Evolutionary conservation across 2,888 invertebrate species (phyloP).

Genomic region (Scrobipalpa costella): DNA sequence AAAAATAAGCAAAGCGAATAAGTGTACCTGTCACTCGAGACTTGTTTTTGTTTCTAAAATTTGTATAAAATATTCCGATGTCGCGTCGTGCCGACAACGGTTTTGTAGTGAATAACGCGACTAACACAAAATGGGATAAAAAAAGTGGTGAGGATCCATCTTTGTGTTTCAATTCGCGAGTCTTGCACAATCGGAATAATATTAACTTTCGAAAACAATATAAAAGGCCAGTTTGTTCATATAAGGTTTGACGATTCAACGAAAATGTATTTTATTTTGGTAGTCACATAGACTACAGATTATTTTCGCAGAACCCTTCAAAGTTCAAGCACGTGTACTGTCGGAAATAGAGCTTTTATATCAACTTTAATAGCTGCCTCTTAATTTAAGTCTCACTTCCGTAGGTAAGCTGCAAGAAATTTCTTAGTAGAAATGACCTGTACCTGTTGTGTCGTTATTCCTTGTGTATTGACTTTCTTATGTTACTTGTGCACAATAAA

Average conservation of each 20-base stretch:
- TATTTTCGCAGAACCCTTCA: too few species aligned
- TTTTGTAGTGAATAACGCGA: constrained; percentile 61
- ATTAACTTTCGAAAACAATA: constrained; percentile 5
- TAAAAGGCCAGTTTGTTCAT: not conserved
- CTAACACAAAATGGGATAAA: constrained; percentile 55
- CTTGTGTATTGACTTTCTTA: too few species aligned
- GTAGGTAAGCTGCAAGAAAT: too few species aligned
- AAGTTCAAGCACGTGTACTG: not conserved
- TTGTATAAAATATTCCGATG: constrained; percentile 79
- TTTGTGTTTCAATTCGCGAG: constrained; percentile 50
- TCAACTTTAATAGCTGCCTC: too few species aligned
- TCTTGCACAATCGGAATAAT: constrained; percentile 36
- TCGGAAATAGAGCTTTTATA: not conserved
- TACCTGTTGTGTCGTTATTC: too few species aligned
- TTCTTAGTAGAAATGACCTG: too few species aligned
- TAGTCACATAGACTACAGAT: too few species aligned
- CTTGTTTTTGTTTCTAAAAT: constrained; percentile 79
- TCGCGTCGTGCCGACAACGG: constrained; percentile 65
- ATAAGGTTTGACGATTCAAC: not conserved
- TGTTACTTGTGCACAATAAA: too few species aligned
- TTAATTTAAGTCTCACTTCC: too few species aligned
- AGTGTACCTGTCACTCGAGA: constrained; percentile 77
- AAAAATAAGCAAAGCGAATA: constrained; percentile 76
- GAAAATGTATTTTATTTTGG: too few species aligned
- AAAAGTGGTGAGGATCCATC: constrained; percentile 45